Percentiles rank a stretch among this genome's conserved stretches.
These are phyloP conservation scores for Campylomormyrus numenius DNA, from an alignment of 2,113 vertebrate genomes.

Conservation along the genomic window DNA sequence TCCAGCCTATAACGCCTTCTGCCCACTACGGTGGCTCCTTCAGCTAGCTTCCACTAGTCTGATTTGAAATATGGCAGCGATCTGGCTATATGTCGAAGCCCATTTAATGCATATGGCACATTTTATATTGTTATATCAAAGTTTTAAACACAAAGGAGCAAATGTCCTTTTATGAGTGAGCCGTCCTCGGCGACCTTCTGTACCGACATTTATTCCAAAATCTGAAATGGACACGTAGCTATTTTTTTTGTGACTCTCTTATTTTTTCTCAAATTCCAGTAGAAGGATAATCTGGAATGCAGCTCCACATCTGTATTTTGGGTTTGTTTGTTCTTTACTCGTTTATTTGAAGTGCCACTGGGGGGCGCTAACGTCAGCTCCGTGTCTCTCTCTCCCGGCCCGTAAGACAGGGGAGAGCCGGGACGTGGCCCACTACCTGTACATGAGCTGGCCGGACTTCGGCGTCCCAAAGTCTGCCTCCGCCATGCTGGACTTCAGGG, in stretches of 20 bases:
- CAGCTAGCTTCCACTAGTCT: background rate
- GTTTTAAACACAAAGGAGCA: background rate
- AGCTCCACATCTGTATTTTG: background rate
- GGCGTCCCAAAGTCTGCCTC: constrained; percentile 68
- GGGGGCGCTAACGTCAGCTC: background rate
- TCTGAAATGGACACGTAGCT: background rate
- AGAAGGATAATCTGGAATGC: background rate
- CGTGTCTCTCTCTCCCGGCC: background rate
- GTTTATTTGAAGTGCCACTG: background rate
- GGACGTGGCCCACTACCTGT: constrained; percentile 65
- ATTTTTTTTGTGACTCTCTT: background rate
- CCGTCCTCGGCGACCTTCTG: background rate
- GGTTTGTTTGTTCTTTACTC: background rate
- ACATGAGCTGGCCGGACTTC: constrained; percentile 71
- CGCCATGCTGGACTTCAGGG: constrained; percentile 68
- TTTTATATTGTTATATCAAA: background rate
- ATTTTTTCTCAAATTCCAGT: background rate
- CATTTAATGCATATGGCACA: background rate
- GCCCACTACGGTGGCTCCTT: background rate
- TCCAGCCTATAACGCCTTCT: background rate
- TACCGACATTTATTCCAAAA: background rate
- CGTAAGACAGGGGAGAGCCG: constrained; percentile 60
- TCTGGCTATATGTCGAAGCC: background rate
- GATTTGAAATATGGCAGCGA: background rate
- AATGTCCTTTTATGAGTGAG: background rate